A percentile compares a stretch with the other conserved stretches of the same genome.
Evolutionary conservation across 1,140 invertebrate species (phyloP).

Genomic region (Euglossa dilemma): DNA sequence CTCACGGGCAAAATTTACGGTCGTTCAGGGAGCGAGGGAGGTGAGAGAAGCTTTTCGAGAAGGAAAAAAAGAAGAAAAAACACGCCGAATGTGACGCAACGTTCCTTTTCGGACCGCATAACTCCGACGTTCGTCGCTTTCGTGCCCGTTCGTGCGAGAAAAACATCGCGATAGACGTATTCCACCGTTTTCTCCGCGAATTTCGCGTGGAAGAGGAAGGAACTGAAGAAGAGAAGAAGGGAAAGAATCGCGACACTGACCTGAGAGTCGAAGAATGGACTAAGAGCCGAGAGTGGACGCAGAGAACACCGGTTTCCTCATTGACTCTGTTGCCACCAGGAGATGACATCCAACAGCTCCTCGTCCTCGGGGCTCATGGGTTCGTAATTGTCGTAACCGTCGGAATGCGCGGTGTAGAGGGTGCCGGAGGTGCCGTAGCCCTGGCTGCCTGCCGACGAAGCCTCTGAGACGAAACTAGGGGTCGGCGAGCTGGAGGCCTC

Average conservation of each 20-base stretch:
- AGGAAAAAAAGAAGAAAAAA: constrained; percentile 22
- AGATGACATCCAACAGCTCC: constrained; percentile 93
- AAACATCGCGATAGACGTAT: too few relatives aligned
- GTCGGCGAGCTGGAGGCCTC: constrained; percentile 90
- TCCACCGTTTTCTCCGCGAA: too few relatives aligned
- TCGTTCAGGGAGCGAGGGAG: constrained; percentile 41
- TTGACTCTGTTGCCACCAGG: constrained; percentile 90
- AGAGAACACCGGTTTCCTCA: constrained; percentile 58
- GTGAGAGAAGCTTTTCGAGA: constrained; percentile 33
- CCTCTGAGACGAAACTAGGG: constrained; percentile 90
- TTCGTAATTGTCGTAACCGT: constrained; percentile 89
- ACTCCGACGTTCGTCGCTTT: not conserved
- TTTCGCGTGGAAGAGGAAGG: too few relatives aligned
- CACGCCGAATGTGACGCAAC: constrained; percentile 8
- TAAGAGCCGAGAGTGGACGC: not conserved
- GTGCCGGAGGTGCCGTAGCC: constrained; percentile 80
- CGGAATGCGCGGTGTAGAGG: constrained; percentile 83
- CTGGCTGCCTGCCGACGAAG: constrained; percentile 84
- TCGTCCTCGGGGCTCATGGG: constrained; percentile 94
- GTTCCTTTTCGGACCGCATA: not conserved
- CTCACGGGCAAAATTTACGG: constrained; percentile 65
- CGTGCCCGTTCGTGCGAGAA: not conserved
- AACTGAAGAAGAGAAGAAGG: not conserved
- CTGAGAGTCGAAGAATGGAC: constrained; percentile 42
- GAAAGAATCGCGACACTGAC: constrained; percentile 62